These are phyloP conservation scores for Hermaeophaga mercurialis DNA, from an alignment of 2,888 invertebrate species.

Conservation along the genomic window DNA sequence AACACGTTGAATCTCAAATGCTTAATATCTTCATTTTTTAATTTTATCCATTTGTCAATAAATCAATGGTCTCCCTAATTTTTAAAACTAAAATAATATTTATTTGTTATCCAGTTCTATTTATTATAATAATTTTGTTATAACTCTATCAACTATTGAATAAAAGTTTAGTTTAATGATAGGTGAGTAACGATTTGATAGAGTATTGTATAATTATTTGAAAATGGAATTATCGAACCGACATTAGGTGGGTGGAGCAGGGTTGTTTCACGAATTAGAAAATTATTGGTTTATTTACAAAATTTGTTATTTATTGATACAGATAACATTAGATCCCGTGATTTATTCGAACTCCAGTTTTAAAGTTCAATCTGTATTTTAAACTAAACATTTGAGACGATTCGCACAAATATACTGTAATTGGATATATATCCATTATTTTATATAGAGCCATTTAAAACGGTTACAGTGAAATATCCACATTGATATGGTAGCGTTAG, in stretches of 20 bases:
- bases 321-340: not conserved
- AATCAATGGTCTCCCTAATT: not conserved
- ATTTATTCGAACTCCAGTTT: slow-evolving; percentile 9
- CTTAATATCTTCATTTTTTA: too few species aligned
- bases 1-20: not conserved
- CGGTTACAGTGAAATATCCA: too few species aligned
- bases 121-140: slow-evolving; percentile 20
- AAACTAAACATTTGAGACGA: too few species aligned
- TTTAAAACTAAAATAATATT: slow-evolving; percentile 4
- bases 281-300: slow-evolving; percentile 18
- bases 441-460: too few species aligned
- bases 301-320: slow-evolving; percentile 16
- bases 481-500: too few species aligned
- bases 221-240: slow-evolving; percentile 14
- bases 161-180: slow-evolving; percentile 24
- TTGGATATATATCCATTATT: too few species aligned
- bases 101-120: slow-evolving; percentile 10
- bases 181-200: slow-evolving; percentile 16
- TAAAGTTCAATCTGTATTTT: too few species aligned
- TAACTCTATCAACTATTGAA: slow-evolving; percentile 22
- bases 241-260: slow-evolving; percentile 9
- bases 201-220: slow-evolving; percentile 24
- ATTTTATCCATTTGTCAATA: not conserved
- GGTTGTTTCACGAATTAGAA: slow-evolving; percentile 8
- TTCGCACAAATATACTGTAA: too few species aligned